Base-by-base conservation (phyloP, 1,140 invertebrate genomes). In the Camponotus floridanus region DNA sequence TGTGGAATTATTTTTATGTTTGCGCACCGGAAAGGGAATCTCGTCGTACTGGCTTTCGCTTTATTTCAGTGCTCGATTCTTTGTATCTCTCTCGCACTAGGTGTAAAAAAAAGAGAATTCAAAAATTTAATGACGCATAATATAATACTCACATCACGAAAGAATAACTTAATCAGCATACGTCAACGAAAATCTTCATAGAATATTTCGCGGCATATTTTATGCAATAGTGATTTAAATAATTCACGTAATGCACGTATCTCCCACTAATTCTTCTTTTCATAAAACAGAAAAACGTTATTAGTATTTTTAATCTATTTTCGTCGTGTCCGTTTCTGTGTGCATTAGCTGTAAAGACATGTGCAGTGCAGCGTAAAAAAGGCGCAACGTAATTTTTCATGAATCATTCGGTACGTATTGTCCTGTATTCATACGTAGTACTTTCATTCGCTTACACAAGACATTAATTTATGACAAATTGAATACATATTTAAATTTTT, bases 1-100 rank as follows among this genome's bases (percentile, higher is more conserved):
- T 62, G 68, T 42, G n/a, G 39, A 74, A 83, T 83, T 81, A 81
- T 83, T 83, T 83, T 83, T 83, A 81, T 81, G 68, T 83, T 83
- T 74, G 79, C 42, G 13, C 55, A 81, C 79, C 11, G 18, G 21
- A 11, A 4, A 7, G 31, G 42, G 45, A 45, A 74, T 39, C 68
- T 83, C 39, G 39, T 57, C 6, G 31, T 59, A 61, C 21, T n/a
- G 64, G 64, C 45, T 68, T 59, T 39, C 55, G 68, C 79, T 83
- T 83, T 83, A 57, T 39, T 55, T 45, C 79, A 61, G 26, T 13
- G 33, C 11, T 51, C 78, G 79, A 81, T 55, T 83, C 79, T 81
- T 81, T 83, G 79, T 83, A 74, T 33, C 31, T 73, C 55, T 83
- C 31, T 83, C 68, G 36, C 11, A 33, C 51, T 59, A 36, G 45